Evolutionary conservation across 2,113 vertebrate species (phyloP).

Genomic region (Cricetomys ansorgei): DNA sequence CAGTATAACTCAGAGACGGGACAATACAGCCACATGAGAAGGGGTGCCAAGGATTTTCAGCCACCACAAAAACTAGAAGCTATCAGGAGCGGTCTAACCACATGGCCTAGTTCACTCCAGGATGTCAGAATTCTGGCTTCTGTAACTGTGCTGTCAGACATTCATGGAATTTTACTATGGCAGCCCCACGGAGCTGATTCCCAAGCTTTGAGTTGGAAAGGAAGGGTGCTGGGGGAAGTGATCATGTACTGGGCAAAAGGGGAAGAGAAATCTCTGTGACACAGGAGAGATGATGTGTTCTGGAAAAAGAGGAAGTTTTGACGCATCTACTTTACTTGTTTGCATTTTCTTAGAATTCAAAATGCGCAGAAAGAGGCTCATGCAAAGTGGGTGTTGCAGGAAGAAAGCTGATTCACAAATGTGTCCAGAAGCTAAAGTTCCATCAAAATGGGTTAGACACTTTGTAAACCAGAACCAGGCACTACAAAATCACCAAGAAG

Average conservation of each 20-base stretch:
- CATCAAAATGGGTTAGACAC: background rate
- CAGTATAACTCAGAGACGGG: background rate
- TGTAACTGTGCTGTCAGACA: too few relatives aligned
- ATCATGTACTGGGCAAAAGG: background rate
- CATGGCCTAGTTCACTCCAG: fast-evolving
- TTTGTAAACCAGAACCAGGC: background rate
- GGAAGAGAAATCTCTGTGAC: conserved; percentile 60
- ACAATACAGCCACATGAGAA: fast-evolving
- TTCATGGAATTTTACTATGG: background rate
- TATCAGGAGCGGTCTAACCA: fast-evolving
- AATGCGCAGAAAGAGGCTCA: conserved; percentile 16
- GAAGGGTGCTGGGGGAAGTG: background rate
- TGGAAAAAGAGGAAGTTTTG: conserved; percentile 61
- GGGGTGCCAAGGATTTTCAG: fast-evolving
- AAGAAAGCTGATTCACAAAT: background rate
- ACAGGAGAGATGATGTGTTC: background rate
- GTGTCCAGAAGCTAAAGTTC: background rate
- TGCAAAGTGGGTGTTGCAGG: background rate
- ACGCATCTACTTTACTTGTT: conserved; percentile 46
- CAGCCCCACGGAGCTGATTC: background rate
- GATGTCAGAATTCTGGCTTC: background rate
- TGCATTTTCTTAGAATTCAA: conserved; percentile 74
- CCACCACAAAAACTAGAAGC: background rate
- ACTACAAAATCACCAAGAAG: background rate
- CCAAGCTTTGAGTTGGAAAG: background rate